Conservation (phyloP, 2,797 vertebrate species). For the Gymnocypris eckloni region DNA sequence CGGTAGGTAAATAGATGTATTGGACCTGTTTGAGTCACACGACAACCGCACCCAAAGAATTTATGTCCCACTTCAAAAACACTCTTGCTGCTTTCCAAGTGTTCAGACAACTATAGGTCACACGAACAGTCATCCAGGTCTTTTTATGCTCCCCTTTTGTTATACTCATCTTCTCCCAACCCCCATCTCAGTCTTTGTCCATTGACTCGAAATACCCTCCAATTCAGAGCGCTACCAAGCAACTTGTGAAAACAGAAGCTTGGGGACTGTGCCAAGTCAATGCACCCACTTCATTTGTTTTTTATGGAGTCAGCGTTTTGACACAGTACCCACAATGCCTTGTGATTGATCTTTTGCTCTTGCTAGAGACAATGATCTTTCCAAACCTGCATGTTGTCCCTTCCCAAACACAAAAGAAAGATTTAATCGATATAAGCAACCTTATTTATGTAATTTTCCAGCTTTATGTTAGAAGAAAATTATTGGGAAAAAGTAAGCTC, state of each 20-base stretch:
- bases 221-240: conserved; percentile 68
- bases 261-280: conserved; percentile 66
- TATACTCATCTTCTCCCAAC: background rate
- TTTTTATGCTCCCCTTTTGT: conserved; percentile 62
- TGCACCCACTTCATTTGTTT: conserved; percentile 55
- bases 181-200: conserved; percentile 19
- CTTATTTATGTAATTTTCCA: background rate
- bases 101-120: background rate
- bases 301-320: conserved; percentile 68
- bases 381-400: background rate
- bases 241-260: conserved; percentile 65
- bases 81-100: background rate
- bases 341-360: conserved; percentile 10
- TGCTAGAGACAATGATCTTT: background rate
- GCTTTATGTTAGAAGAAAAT: background rate
- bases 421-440: background rate
- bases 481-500: background rate
- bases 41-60: background rate
- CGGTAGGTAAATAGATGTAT: background rate
- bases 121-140: conserved; percentile 56
- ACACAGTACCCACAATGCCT: conserved; percentile 19
- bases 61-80: background rate
- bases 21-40: background rate
- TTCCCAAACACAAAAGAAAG: background rate
- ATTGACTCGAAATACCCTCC: conserved; percentile 50